phyloP scores from a whole-genome alignment of 2,113 vertebrate genomes.

The Sinocyclocheilus anshuiensis region DNA sequence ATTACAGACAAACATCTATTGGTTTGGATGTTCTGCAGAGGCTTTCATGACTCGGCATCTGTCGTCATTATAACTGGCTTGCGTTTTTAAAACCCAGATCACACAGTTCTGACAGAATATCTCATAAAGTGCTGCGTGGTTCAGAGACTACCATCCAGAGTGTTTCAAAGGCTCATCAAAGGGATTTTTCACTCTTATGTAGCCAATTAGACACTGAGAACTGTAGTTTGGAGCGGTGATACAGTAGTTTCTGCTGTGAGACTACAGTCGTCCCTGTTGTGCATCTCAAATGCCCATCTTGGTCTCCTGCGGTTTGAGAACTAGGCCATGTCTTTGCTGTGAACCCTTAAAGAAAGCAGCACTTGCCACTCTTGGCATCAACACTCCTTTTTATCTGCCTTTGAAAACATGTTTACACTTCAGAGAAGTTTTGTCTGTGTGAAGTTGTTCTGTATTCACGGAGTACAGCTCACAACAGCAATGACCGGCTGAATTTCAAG shows the following conservation, averaged over 20 bases:
- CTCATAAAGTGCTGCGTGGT: slow-evolving; percentile 6
- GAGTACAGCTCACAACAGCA: slow-evolving; percentile 6
- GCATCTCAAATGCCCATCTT: slow-evolving; percentile 32
- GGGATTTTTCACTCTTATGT: slow-evolving; percentile 23
- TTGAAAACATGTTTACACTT: slow-evolving; percentile 50
- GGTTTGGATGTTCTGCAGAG: not conserved
- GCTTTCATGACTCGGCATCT: not conserved
- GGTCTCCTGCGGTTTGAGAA: slow-evolving; percentile 53
- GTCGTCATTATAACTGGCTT: not conserved
- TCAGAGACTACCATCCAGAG: not conserved
- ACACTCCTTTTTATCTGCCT: slow-evolving; percentile 34
- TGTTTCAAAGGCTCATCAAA: slow-evolving; percentile 24
- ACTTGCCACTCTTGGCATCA: slow-evolving; percentile 43
- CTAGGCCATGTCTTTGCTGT: slow-evolving; percentile 59
- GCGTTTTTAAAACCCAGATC: not conserved
- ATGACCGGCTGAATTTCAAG: slow-evolving; percentile 5
- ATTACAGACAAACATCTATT: not conserved
- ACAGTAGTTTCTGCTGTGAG: slow-evolving; percentile 17
- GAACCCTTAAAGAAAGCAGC: slow-evolving; percentile 53
- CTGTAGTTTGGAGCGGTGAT: slow-evolving; percentile 1
- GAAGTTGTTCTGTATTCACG: slow-evolving; percentile 1
- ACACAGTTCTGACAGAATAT: slow-evolving; percentile 32
- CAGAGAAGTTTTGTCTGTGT: slow-evolving; percentile 38
- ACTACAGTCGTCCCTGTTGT: slow-evolving; percentile 39
- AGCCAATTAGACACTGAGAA: slow-evolving; percentile 30